A percentile compares a stretch with the other conserved stretches of the same genome.
phyloP scores from a whole-genome alignment of 2,888 invertebrate species.

The Onthophagus sagittarius region DNA sequence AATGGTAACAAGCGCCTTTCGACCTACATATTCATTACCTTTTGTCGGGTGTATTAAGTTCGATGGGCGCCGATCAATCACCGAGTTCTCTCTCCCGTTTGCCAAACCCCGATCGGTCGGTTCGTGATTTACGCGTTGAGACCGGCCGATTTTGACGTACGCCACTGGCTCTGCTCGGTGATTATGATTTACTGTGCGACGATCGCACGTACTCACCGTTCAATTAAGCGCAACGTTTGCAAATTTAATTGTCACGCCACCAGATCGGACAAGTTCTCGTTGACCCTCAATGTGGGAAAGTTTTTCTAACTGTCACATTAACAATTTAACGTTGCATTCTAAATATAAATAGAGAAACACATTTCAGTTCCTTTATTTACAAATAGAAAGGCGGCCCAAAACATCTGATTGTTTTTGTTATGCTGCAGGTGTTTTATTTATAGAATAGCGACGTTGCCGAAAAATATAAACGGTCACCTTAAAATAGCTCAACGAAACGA shows the following conservation, averaged over 20 bases:
- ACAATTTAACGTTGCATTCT: not conserved
- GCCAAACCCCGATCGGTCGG: not conserved
- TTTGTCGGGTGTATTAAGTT: not conserved
- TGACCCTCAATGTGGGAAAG: not conserved
- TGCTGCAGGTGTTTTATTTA: slow-evolving; percentile 1
- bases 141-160: not conserved
- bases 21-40: not conserved
- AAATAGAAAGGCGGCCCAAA: not conserved
- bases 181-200: not conserved
- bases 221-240: not conserved
- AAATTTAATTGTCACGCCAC: not conserved
- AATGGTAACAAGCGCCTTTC: not conserved
- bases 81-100: not conserved
- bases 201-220: not conserved
- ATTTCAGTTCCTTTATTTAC: slow-evolving; percentile 1
- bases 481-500: not conserved
- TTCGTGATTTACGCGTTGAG: not conserved
- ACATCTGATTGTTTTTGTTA: not conserved
- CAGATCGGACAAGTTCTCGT: not conserved
- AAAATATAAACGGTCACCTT: not conserved
- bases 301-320: not conserved
- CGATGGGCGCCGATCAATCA: not conserved
- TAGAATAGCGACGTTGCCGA: not conserved
- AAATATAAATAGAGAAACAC: too few relatives aligned
- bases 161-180: not conserved